Evolutionary conservation across 2,113 vertebrate genomes (phyloP), one percentile per base, ranked within the genome.

Genomic region (Thryonomys swinderianus): DNA sequence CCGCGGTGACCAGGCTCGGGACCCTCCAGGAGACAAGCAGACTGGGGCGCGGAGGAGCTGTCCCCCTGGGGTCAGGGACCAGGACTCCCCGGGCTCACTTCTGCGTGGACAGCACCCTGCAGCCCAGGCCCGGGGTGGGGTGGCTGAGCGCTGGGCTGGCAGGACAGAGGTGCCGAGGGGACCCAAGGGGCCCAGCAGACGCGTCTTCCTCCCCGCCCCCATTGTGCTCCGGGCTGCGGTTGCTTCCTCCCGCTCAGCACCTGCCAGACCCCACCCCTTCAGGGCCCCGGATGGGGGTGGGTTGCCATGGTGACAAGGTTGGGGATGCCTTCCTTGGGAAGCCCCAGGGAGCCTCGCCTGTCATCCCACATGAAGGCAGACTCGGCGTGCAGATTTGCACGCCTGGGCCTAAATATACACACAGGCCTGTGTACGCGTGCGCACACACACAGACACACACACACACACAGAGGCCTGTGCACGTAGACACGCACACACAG

Each of bases 271-370:
- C 94, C 34, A 25, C 67, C 78, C 84, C 82, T 81, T 27, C 0
- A 48, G 51, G 53, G 37, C 83, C 95, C 96, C 83, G 86, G 85
- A 73, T 18, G 14, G 76, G 55, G 25, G 27, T 12, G 27, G 51
- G 45, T 88, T 87, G 92, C 82, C 51, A 2, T 61, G 32, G 85
- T 20, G 85, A 95, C 0, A 0, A 88, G 76, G 51, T 23, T 10
- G 2, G 95, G 80, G 93, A 71, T 3, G 40, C 81, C 87, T 76
- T 51, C 87, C 73, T 88, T 8, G 57, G 94, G 91, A 84, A 79
- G 42, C 85, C 53, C 42, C 7, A 27, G 85, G 76, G 88, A 91
- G 34, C 32, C 76, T 23, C 90, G 1, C 79, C 93, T 34, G 62
- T 51, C 84, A 7, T 20, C 23, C 62, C 25, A 57, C 64, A 81